A percentile compares a stretch with the other conserved stretches of the same genome.
Evolutionary conservation across 2,797 vertebrate species (phyloP).

Genomic region (Neosilurus hyrtlii): DNA sequence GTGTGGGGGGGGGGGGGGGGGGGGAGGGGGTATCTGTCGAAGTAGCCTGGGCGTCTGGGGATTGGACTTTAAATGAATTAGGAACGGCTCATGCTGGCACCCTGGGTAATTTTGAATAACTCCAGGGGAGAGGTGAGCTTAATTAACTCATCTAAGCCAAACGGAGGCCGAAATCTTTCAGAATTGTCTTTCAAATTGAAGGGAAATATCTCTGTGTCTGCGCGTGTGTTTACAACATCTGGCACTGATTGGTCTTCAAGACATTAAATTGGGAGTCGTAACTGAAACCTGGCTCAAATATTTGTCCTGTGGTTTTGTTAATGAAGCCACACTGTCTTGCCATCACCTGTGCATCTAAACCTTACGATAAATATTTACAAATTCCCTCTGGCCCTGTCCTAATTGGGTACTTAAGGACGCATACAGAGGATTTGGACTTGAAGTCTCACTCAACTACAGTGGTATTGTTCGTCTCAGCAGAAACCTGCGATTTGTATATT

Average conservation of each 20-base stretch:
- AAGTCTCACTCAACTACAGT: conserved; percentile 14
- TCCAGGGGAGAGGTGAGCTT: conserved; percentile 27
- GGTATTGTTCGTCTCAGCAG: conserved; percentile 28
- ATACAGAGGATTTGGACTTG: neutral
- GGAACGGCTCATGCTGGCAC: conserved; percentile 40
- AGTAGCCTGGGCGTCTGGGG: conserved; percentile 31
- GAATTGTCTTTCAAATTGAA: neutral
- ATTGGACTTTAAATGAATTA: conserved; percentile 46
- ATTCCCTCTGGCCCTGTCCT: conserved; percentile 8
- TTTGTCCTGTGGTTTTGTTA: neutral
- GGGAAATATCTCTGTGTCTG: too few relatives aligned
- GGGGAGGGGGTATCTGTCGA: too few relatives aligned
- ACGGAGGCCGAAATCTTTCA: conserved; percentile 4
- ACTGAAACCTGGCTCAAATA: neutral
- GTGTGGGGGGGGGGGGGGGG: neutral
- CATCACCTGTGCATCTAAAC: conserved; percentile 1
- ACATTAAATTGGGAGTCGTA: neutral
- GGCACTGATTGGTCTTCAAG: neutral
- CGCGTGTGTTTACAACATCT: neutral
- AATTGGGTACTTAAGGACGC: neutral
- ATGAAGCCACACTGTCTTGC: neutral
- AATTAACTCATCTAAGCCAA: conserved; percentile 34
- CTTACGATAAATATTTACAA: conserved; percentile 16
- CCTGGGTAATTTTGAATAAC: conserved; percentile 32
- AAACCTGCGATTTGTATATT: conserved; percentile 48